phyloP scores from a whole-genome alignment of 2,797 vertebrate genomes.

The Characodon lateralis region DNA sequence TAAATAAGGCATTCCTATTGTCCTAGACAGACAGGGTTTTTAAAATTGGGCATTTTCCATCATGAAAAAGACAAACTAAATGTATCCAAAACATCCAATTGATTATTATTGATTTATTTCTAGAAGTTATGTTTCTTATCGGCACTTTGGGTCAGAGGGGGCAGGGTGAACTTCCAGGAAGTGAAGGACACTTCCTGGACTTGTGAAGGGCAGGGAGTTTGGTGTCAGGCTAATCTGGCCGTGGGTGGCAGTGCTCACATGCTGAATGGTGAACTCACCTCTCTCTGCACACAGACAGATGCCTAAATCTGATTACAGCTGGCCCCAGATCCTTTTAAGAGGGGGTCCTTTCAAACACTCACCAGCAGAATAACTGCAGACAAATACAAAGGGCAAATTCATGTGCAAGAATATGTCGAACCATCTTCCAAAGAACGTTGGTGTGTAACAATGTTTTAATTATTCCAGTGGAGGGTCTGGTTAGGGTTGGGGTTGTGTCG shows the following conservation, averaged over 20 bases:
- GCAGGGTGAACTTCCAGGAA: slow-evolving; percentile 58
- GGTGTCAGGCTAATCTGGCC: slow-evolving; percentile 84
- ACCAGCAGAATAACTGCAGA: slow-evolving; percentile 12
- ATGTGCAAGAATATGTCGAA: not conserved
- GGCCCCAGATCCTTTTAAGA: slow-evolving; percentile 90
- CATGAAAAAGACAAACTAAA: not conserved
- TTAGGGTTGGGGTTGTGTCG: not conserved
- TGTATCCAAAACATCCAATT: not conserved
- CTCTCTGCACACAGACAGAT: slow-evolving; percentile 79
- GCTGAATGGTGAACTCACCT: slow-evolving; percentile 92
- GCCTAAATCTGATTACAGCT: slow-evolving; percentile 93
- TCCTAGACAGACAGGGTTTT: not conserved
- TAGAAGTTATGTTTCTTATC: slow-evolving; percentile 4
- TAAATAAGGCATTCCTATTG: not conserved
- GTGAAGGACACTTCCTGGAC: slow-evolving; percentile 86
- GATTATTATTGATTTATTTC: slow-evolving; percentile 15
- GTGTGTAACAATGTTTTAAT: not conserved
- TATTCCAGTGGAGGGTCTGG: not conserved
- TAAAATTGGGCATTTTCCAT: not conserved
- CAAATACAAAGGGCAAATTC: slow-evolving; percentile 19
- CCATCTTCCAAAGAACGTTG: not conserved
- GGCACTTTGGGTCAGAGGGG: not conserved
- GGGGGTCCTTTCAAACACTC: slow-evolving; percentile 41
- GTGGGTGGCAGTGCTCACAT: slow-evolving; percentile 80
- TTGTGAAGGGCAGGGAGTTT: slow-evolving; percentile 66